Evolutionary conservation across 2,113 vertebrate genomes (phyloP), one percentile per base, ranked within the genome.

Genomic region (Carassius gibelio): DNA sequence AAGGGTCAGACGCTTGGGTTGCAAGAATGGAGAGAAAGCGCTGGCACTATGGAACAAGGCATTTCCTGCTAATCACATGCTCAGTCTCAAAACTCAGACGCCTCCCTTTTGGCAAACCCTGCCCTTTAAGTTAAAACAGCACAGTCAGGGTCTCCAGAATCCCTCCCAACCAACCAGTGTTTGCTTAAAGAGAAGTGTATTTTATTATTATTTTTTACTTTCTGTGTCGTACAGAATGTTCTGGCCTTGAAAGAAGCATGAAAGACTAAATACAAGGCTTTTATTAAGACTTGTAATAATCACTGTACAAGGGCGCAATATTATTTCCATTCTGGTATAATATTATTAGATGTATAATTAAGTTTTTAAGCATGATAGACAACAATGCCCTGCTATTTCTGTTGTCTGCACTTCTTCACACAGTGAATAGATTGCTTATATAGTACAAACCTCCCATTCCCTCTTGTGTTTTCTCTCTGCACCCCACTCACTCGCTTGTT

Each of bases 1-100:
- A 57, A 66, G 42, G 38, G 42, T 74, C 72, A 81, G 81, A 76
- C 10, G 68, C 45, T 84, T 68, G 3, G 62, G 48, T 61, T 71
- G 76, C 30, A 84, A 81, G 71, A 86, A 80, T 78, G 38, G 23
- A 17, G 52, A 59, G 50, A 81, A 69, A 26, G 52, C 4, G 26
- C 81, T 75, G 81, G 23, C 84, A 83, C 68, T 30, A 57, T 42
- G 17, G 42, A 82, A 86, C 74, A 50, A 86, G 48, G 84, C 42
- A 81, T 23, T 74, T 68, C 59, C 78, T 75, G 19, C 42, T 62
- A 10, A 75, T 80, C 74, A 26, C 36, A 66, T 2, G 34, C 76
- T 82, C 68, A 38, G 80, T 55, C 64, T 82, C 45, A n/a, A 10
- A 8, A 3, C 62, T 34, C 45, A 14, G 9, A 50, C 4, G 5